phyloP scores from a whole-genome alignment of 2,888 invertebrate genomes.

The Nudaria mundana region DNA sequence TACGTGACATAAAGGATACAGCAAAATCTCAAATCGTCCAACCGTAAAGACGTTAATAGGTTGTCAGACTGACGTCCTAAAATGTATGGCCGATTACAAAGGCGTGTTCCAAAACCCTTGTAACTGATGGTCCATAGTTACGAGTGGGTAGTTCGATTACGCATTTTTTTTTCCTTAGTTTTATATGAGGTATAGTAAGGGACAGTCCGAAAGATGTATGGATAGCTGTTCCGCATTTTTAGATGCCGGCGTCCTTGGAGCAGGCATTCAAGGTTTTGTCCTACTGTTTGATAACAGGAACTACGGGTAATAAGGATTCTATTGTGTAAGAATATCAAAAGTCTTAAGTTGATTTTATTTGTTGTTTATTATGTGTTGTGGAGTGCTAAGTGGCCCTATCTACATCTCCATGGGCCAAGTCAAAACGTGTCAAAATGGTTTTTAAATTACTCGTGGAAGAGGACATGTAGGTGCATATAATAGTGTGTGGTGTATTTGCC shows the following conservation, averaged over 20 bases:
- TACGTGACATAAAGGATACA: too few relatives aligned
- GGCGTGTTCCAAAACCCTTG: conserved; percentile 37
- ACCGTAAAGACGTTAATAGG: conserved; percentile 22
- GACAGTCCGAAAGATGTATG: conserved; percentile 20
- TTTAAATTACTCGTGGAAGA: too few relatives aligned
- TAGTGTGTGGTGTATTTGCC: too few relatives aligned
- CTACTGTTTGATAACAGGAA: too few relatives aligned
- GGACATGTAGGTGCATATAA: too few relatives aligned
- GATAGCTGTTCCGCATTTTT: conserved; percentile 21
- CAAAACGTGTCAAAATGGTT: too few relatives aligned
- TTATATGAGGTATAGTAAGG: conserved; percentile 45
- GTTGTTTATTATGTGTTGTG: too few relatives aligned
- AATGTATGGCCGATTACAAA: conserved; percentile 32
- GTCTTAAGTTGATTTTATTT: too few relatives aligned
- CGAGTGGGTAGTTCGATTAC: conserved; percentile 46
- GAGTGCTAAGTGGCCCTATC: too few relatives aligned
- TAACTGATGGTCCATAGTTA: conserved; percentile 49
- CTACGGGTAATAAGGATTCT: neutral
- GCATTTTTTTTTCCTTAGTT: conserved; percentile 43
- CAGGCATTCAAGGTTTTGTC: too few relatives aligned
- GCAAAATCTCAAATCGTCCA: conserved; percentile 1
- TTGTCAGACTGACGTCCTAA: conserved; percentile 23
- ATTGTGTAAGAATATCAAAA: neutral
- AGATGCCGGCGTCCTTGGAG: conserved; percentile 13
- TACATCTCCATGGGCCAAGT: too few relatives aligned